Percentiles rank a stretch among this genome's conserved stretches.
phyloP scores from a whole-genome alignment of 2,888 invertebrate genomes.

The Pyrgus malvae region DNA sequence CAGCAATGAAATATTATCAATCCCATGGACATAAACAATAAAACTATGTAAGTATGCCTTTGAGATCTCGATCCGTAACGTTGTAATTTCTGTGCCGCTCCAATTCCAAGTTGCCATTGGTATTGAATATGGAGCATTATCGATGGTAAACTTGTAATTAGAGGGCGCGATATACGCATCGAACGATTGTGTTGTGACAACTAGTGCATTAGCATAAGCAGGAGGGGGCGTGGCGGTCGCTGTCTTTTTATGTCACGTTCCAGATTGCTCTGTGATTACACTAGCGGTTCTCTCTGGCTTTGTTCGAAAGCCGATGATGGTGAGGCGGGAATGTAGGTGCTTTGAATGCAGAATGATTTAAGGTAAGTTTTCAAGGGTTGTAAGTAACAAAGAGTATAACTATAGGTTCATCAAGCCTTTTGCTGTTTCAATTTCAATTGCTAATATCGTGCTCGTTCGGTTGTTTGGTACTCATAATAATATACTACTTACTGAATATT shows the following conservation, averaged over 20 bases:
- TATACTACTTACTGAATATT: too few relatives aligned
- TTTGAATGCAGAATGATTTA: not conserved
- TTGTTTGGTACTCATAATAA: too few relatives aligned
- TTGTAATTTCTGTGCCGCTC: not conserved
- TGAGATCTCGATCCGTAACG: not conserved
- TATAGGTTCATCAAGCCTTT: too few relatives aligned
- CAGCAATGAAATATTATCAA: not conserved
- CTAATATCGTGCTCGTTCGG: too few relatives aligned
- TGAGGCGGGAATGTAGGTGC: not conserved
- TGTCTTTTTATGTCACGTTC: slow-evolving; percentile 30
- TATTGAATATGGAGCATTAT: not conserved
- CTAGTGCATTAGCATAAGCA: slow-evolving; percentile 34
- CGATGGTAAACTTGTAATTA: slow-evolving; percentile 14
- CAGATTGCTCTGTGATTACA: slow-evolving; percentile 31
- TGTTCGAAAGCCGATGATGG: slow-evolving; percentile 13
- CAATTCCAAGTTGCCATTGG: too few relatives aligned
- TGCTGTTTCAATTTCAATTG: too few relatives aligned
- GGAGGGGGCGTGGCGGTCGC: slow-evolving; percentile 29
- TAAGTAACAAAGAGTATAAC: too few relatives aligned
- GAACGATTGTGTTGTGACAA: slow-evolving; percentile 21
- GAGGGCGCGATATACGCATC: slow-evolving; percentile 5
- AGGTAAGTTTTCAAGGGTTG: too few relatives aligned
- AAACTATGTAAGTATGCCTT: not conserved
- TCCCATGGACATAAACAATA: not conserved
- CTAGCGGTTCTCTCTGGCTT: slow-evolving; percentile 22